These are phyloP conservation scores for Hypotaenidia philippensis DNA, from an alignment of 2,797 vertebrate species.

Conservation along the genomic window DNA sequence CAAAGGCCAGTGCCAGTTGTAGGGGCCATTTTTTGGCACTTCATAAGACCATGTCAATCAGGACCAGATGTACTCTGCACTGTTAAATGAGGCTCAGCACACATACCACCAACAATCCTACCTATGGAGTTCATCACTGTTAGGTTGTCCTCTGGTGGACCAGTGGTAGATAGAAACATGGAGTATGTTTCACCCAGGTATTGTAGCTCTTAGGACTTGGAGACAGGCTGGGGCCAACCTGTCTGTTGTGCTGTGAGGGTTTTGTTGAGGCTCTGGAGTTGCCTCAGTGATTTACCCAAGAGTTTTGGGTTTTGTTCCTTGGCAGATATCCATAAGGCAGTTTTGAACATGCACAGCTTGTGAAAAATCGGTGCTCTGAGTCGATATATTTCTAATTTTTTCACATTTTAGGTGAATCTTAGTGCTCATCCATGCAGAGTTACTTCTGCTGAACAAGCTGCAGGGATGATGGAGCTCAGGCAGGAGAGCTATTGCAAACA, in stretches of 20 bases:
- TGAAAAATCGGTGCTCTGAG: not conserved
- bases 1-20: not conserved
- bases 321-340: not conserved
- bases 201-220: not conserved
- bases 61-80: not conserved
- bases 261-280: not conserved
- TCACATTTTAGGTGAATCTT: not conserved
- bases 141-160: slow-evolving; percentile 61
- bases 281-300: not conserved
- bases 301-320: not conserved
- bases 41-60: rapidly evolving
- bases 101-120: not conserved
- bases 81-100: not conserved
- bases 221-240: not conserved
- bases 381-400: not conserved
- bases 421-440: not conserved
- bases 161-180: not conserved
- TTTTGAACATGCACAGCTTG: not conserved
- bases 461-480: not conserved
- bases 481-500: not conserved
- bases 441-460: not conserved
- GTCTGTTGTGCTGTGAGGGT: not conserved
- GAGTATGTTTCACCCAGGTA: not conserved
- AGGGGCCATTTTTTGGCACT: not conserved
- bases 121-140: not conserved